Conservation (phyloP, 2,888 invertebrate genomes). For the Tipula helvola region DNA sequence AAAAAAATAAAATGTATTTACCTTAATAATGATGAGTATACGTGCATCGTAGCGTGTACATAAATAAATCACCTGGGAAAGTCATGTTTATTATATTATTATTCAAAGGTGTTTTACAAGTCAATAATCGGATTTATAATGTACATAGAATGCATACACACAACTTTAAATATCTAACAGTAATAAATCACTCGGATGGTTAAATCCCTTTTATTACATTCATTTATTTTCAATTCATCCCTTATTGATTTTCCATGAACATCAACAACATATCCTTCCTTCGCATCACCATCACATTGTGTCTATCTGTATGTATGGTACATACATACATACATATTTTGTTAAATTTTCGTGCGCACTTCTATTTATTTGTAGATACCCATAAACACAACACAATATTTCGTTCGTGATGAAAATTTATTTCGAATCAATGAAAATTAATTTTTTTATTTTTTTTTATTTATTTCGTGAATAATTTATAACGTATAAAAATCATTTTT, state of each 20-base stretch:
- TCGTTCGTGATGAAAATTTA: slow-evolving; percentile 4
- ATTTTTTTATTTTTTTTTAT: neutral
- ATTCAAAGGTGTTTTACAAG: neutral
- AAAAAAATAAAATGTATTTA: too few species aligned
- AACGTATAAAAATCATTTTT: neutral
- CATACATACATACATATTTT: too few species aligned
- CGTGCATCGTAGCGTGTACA: neutral
- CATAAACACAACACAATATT: neutral
- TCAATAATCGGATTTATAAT: neutral
- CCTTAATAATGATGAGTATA: neutral
- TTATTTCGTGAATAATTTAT: neutral
- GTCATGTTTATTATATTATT: neutral
- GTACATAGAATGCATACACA: neutral
- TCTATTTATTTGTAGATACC: neutral
- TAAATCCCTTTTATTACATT: neutral
- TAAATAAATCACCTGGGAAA: neutral
- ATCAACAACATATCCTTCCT: neutral
- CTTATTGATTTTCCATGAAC: neutral
- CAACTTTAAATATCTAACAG: neutral
- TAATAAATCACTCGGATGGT: neutral
- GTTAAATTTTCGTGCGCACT: neutral
- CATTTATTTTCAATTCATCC: neutral
- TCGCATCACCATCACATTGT: neutral
- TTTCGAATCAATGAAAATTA: neutral
- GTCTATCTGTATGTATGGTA: neutral